These are phyloP conservation scores for Stenchaetothrips biformis DNA, from an alignment of 2,888 invertebrate species.

Conservation along the genomic window DNA sequence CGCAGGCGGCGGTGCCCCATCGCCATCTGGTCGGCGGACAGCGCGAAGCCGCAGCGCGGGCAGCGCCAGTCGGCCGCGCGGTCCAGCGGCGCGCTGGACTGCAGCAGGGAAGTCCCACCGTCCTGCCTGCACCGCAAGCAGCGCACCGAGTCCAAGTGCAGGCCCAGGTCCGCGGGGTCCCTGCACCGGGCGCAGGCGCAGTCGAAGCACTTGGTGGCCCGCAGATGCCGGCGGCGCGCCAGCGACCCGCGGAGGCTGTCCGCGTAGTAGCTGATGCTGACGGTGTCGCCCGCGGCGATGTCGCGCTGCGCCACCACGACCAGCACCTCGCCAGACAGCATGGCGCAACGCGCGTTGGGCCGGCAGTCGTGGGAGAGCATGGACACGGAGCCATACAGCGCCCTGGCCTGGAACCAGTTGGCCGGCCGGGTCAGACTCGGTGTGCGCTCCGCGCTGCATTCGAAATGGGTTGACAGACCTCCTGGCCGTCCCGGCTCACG, in stretches of 20 bases:
- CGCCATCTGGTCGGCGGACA: conserved; percentile 4
- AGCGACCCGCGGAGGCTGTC: conserved; percentile 66
- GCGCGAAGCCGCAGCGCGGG: background rate
- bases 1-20: background rate
- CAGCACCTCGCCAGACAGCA: background rate
- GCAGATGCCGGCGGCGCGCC: conserved; percentile 63
- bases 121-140: conserved; percentile 50
- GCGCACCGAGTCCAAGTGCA: conserved; percentile 72
- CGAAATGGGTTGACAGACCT: background rate
- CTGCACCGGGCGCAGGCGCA: conserved; percentile 70
- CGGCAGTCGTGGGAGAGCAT: conserved; percentile 13
- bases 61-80: background rate
- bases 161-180: conserved; percentile 75
- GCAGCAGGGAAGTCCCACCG: background rate
- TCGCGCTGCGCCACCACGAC: conserved; percentile 19
- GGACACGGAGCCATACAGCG: conserved; percentile 14
- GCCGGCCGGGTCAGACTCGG: too few relatives aligned
- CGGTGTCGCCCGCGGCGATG: background rate
- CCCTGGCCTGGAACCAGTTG: background rate
- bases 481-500: background rate
- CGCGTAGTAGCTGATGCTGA: conserved; percentile 62
- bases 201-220: conserved; percentile 71
- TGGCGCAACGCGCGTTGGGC: conserved; percentile 12
- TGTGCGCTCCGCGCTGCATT: background rate
- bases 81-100: background rate